Base-by-base conservation (phyloP, 2,888 invertebrate genomes). In the Atherix ibis region DNA sequence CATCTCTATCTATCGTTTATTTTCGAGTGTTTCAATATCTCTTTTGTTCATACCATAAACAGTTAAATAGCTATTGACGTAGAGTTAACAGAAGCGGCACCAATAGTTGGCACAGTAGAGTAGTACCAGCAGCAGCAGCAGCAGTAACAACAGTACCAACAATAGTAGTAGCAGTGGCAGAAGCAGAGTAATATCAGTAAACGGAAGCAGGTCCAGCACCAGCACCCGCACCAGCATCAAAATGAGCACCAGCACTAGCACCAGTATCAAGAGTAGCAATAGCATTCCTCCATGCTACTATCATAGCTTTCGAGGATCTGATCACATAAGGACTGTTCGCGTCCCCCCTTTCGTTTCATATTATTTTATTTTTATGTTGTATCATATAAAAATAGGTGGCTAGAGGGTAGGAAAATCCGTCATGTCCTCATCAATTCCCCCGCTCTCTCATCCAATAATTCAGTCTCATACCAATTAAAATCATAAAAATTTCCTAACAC, bases 401-500 rank as follows among this genome's bases (percentile, higher is more conserved):
- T n/a, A n/a, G n/a, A n/a, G n/a, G n/a, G n/a, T n/a, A n/a, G n/a
- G n/a, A n/a, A n/a, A n/a, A n/a, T n/a, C n/a, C n/a, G n/a, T n/a
- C n/a, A n/a, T n/a, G n/a, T n/a, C n/a, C 18, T 14, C 16, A 19
- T 14, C 18, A 18, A 19, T 28, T 28, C 13, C 19, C 27, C 22
- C 34, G 22, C 34, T 27, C 27, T 27, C 29, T 35, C 35, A 34
- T 29, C 34, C 34, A 28, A 34, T 34, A 17, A 29, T 28, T 29
- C 28, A n/a, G n/a, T 34, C 33, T 33, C 34, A 37, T 34, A 13
- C 37, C 33, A 39, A 39, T 39, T 39, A 36, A 39, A 39, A 36
- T 35, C 32, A 30, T 30, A 40, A 41, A 42, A 41, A 43, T 35
- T 35, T 44, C 43, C 44, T 45, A 45, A 45, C 40, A 42, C 42